Evolutionary conservation across 2,888 invertebrate genomes (phyloP).

Genomic region (Nomada fabriciana): DNA sequence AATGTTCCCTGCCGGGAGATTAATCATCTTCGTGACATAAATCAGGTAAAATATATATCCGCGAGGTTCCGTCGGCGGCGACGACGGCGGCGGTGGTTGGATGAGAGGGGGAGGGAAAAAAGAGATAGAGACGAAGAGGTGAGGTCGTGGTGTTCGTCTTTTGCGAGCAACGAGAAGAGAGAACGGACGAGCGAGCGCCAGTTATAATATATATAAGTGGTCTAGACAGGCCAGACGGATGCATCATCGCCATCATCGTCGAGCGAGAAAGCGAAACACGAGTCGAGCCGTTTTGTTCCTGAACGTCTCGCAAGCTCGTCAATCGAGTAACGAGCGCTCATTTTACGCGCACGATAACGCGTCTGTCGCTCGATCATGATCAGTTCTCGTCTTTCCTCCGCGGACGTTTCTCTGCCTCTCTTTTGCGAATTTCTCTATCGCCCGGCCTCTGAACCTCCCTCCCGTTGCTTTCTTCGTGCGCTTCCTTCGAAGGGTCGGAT

Average conservation of each 20-base stretch:
- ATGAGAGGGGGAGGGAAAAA: neutral
- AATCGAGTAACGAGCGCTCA: slow-evolving; percentile 61
- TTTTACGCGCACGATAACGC: slow-evolving; percentile 59
- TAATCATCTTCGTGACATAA: slow-evolving; percentile 49
- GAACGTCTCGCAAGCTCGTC: slow-evolving; percentile 56
- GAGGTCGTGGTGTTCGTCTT: slow-evolving; percentile 29
- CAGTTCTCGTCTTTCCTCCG: slow-evolving; percentile 49
- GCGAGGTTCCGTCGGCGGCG: slow-evolving; percentile 12
- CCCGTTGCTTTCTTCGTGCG: too few relatives aligned
- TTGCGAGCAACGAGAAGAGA: slow-evolving; percentile 22
- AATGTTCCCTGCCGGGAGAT: slow-evolving; percentile 44
- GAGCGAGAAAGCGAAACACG: slow-evolving; percentile 66
- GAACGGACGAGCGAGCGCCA: slow-evolving; percentile 46
- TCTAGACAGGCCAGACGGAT: slow-evolving; percentile 69
- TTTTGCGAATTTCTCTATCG: slow-evolving; percentile 20
- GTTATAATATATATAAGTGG: slow-evolving; percentile 64
- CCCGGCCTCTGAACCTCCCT: too few relatives aligned
- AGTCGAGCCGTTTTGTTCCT: slow-evolving; percentile 58
- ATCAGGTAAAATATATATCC: slow-evolving; percentile 45
- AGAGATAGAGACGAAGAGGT: slow-evolving; percentile 4
- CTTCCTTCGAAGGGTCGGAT: neutral
- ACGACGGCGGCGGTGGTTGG: neutral
- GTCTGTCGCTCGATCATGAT: slow-evolving; percentile 53
- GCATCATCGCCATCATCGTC: slow-evolving; percentile 64
- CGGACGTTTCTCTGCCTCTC: neutral